Base-by-base conservation (phyloP, 1,140 invertebrate species). In the Cephus cinctus region DNA sequence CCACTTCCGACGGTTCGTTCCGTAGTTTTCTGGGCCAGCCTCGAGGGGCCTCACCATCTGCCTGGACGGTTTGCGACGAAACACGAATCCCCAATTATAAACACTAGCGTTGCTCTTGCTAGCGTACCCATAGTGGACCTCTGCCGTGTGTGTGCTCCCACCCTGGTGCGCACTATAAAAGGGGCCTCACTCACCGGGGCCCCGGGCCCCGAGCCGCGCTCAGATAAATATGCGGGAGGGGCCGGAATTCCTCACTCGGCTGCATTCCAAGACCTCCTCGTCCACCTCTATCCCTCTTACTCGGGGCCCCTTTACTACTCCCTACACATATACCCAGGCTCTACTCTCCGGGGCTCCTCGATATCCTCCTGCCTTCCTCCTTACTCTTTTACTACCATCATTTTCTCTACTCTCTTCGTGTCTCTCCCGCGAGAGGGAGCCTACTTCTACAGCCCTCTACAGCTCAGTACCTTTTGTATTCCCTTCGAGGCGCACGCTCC, bases 211-310 rank as follows among this genome's bases (percentile, higher is more conserved):
- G 53, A 52, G 65, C 56, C 46, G 61, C 54, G 65, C 56, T 71
- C 68, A 66, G 74, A 76, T 76, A 75, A 75, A 75, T 76, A 76
- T 73, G 74, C 73, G 73, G 74, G 73, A 75, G 71, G 71, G 74
- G 69, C 71, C 69, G 69, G 71, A 75, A 76, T 72, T 73, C 72
- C 72, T 74, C 71, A 73, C 72, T 74, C 70, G 65, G 69, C 65
- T 74, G 68, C 72, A 75, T 76, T 75, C 73, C 71, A 68, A n/a
- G 45, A 27, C 47, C 55, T 56, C 60, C 52, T 50, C 45, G n/a
- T n/a, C n/a, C n/a, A n/a, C n/a, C 32, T 43, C 31, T 39, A 20
- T 44, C 27, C 22, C 32, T n/a, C 36, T 48, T 18, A 40, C 38
- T n/a, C n/a, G 14, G 41, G 22, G 48, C 31, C 35, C 30, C 40